Percentiles rank a stretch among this genome's conserved stretches.
These are phyloP conservation scores for Propithecus perrieri DNA, from an alignment of 2,797 vertebrate species.

Conservation along the genomic window DNA sequence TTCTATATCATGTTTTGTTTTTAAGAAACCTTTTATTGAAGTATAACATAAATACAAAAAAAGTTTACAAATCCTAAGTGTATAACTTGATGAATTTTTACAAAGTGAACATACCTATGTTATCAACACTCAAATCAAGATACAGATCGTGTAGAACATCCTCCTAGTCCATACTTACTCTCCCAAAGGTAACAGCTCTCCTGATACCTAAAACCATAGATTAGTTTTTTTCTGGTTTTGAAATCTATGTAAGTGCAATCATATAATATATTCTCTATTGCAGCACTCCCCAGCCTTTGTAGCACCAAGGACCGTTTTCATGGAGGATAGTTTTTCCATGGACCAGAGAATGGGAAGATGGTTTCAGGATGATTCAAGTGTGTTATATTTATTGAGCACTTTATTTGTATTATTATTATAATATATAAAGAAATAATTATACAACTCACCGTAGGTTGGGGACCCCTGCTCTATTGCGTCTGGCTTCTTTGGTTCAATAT, in stretches of 20 bases:
- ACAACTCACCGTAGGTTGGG: no score
- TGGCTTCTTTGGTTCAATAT: neutral
- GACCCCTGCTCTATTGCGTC: neutral
- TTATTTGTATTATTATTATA: no score
- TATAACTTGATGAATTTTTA: neutral
- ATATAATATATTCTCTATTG: neutral
- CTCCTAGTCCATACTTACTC: neutral
- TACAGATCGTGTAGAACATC: neutral
- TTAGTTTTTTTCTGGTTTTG: neutral
- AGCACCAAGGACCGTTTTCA: no score
- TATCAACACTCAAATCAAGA: neutral
- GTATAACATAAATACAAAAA: neutral
- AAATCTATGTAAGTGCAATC: neutral
- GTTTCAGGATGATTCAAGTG: no score
- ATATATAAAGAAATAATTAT: no score
- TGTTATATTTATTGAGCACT: no score
- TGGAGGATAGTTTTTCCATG: no score
- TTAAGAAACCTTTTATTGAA: slow-evolving; percentile 32
- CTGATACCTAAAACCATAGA: neutral
- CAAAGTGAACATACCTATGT: neutral
- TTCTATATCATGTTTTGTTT: neutral
- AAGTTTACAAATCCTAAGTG: neutral
- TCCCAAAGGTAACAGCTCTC: neutral
- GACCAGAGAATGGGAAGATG: no score
- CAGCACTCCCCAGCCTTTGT: no score